Conservation (phyloP, 2,797 vertebrate genomes). For the Xiphorhynchus erythropygius region DNA sequence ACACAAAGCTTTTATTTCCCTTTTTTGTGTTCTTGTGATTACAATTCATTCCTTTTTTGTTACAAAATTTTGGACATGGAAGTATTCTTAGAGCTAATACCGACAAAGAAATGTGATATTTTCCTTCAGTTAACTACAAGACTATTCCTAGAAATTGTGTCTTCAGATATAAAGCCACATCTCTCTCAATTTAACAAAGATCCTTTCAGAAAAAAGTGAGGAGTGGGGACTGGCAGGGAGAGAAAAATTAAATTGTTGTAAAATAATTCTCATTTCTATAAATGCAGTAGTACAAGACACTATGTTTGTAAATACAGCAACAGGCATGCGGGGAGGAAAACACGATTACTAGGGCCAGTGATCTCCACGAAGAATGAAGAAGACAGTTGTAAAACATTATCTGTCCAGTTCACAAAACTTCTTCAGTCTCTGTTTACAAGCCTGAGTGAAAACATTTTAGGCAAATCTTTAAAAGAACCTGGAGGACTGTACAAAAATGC, state of each 20-base stretch:
- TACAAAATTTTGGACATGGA: neutral
- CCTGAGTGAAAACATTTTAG: constrained; percentile 70
- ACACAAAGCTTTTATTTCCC: neutral
- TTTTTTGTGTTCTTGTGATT: neutral
- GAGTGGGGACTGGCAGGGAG: neutral
- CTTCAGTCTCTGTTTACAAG: constrained; percentile 44
- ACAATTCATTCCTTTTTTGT: neutral
- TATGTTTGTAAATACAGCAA: neutral
- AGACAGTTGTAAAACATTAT: neutral
- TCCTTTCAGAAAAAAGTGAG: neutral
- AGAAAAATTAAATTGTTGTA: neutral
- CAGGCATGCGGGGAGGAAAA: neutral
- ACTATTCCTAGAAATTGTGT: neutral
- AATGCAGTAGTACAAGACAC: neutral
- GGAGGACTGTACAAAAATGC: constrained; percentile 82
- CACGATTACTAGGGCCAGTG: neutral
- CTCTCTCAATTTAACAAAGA: neutral
- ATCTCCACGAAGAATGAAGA: neutral
- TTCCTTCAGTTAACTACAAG: neutral
- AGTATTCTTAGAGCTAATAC: neutral
- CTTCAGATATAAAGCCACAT: neutral
- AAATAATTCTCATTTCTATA: constrained; percentile 8
- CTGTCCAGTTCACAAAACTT: constrained; percentile 28
- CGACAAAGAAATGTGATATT: neutral
- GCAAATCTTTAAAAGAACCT: constrained; percentile 76